Evolutionary conservation across 2,797 vertebrate genomes (phyloP).

Genomic region (Anisognathus igniventris): DNA sequence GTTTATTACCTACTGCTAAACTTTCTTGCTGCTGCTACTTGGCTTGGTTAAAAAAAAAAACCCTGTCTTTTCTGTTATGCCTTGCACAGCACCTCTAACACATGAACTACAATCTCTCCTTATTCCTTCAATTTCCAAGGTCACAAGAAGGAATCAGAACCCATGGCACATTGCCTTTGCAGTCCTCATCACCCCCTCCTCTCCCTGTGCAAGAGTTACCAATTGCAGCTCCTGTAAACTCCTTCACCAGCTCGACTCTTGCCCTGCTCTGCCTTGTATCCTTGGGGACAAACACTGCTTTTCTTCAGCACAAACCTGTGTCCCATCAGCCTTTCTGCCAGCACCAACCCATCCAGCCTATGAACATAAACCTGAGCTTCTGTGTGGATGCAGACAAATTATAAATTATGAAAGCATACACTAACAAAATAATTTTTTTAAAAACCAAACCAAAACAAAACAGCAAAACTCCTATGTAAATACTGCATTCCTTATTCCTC

Average conservation of each 20-base stretch:
- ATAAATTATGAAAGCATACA: not conserved
- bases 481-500: not conserved
- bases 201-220: not conserved
- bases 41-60: not conserved
- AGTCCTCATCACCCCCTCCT: not conserved
- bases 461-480: rapidly evolving
- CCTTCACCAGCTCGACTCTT: not conserved
- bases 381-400: not conserved
- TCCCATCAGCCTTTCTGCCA: not conserved
- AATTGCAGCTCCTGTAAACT: not conserved
- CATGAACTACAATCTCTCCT: rapidly evolving
- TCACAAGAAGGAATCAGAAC: not conserved
- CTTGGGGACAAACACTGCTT: rapidly evolving
- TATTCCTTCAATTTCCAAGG: not conserved
- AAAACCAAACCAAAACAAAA: rapidly evolving
- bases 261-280: not conserved
- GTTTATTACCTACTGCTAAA: not conserved
- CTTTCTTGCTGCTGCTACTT: not conserved
- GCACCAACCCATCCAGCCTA: not conserved
- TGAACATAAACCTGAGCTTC: not conserved
- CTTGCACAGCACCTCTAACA: not conserved
- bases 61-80: rapidly evolving
- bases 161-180: not conserved
- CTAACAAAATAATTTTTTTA: not conserved
- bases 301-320: not conserved